Base-by-base conservation (phyloP, 1,140 invertebrate genomes). In the Matsumurasca onukii region DNA sequence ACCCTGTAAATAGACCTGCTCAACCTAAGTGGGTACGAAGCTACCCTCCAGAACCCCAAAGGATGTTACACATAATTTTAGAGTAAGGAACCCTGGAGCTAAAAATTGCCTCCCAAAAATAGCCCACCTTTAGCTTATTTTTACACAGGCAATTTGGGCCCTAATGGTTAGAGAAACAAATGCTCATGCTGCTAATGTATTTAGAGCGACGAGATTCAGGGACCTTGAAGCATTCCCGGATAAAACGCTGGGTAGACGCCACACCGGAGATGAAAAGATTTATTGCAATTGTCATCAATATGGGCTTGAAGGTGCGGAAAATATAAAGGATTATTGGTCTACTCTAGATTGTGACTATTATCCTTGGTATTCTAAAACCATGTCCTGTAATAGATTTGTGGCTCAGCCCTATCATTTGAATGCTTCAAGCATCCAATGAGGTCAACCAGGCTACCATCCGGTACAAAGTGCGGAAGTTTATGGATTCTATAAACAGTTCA, bases 401-500 rank as follows among this genome's bases (percentile, higher is more conserved):
- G 5, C 17, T 17, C 5, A 9, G 17, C 5, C 17, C 5, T 39
- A 9, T 39, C 34, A 39, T 17, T 39, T 39, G 34, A 39, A 39
- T 39, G 34, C 34, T 17, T 39, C 34, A 17, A 39, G 17, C 17
- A 17, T 39, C 17, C 34, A 5, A 39, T 9, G 17, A 9, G 66
- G 49, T 17, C 48, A 55, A 29, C 15, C 45, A 12, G 66, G 66
- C 15, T 52, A 67, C 31, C 24, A 67, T 29, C 49, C 66, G 39
- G 66, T 29, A 52, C n/a, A 67, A 67, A 55, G 66, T 67, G 20
- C 52, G 66, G 55, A 17, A 13, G 9, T 52, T 30, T 52, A 9
- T 52, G 25, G 49, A 67, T 31, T 30, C 17, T 20, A 45, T 67
- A 20, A 67, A 67, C 55, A 5, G 15, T 29, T 24, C 20, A 15